A percentile compares a stretch with the other conserved stretches of the same genome.
Conservation (phyloP, 37 sponge, comb jelly and placozoan species). For the Beroe ovata region DNA sequence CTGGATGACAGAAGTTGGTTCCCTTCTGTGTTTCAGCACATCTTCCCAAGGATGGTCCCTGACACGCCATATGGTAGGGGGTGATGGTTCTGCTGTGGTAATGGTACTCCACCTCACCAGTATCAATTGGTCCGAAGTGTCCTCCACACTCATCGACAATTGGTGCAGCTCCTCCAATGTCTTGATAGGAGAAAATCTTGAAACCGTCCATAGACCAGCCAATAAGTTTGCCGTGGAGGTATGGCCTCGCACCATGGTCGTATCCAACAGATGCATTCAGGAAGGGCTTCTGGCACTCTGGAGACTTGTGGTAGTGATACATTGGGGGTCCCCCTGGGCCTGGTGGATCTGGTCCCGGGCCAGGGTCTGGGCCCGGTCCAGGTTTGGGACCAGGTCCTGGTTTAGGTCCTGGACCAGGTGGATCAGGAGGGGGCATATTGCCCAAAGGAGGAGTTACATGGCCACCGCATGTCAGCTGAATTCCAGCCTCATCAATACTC, state of each 20-base stretch:
- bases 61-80: constrained; percentile 55
- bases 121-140: constrained; percentile 56
- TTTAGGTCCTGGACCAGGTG: not conserved
- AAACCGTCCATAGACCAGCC: constrained; percentile 66
- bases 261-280: constrained; percentile 27
- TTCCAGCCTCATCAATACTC: constrained; percentile 61
- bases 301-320: constrained; percentile 63
- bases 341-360: not conserved
- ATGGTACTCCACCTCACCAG: constrained; percentile 48
- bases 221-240: constrained; percentile 4
- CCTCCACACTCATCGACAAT: constrained; percentile 56
- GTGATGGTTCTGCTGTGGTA: constrained; percentile 31
- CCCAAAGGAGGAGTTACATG: constrained; percentile 57
- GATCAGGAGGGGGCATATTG: constrained; percentile 13
- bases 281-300: constrained; percentile 49
- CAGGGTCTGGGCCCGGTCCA: not conserved
- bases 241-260: constrained; percentile 39
- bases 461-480: constrained; percentile 64
- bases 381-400: not conserved
- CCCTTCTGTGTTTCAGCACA: constrained; percentile 39
- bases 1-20: constrained; percentile 62
- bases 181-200: constrained; percentile 40
- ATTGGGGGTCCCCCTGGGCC: constrained; percentile 40
- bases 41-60: constrained; percentile 41
- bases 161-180: constrained; percentile 60